Evolutionary conservation across 2,113 vertebrate genomes (phyloP).

Genomic region (Myrmophylax atrothorax): DNA sequence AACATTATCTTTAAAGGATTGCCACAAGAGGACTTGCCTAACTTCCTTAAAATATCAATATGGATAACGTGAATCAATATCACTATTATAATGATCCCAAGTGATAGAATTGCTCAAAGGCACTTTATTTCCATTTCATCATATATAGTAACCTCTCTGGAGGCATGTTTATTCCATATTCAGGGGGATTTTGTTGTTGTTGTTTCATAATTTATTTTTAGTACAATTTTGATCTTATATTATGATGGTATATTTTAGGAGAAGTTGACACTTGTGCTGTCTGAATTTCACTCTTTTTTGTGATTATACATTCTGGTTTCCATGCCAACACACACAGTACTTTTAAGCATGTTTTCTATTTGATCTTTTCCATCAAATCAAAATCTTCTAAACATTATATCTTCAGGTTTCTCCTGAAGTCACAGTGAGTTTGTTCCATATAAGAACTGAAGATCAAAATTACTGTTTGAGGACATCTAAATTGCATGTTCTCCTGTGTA

Average conservation of each 20-base stretch:
- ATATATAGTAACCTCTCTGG: neutral
- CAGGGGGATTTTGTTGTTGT: neutral
- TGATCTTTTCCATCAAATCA: neutral
- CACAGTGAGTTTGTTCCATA: neutral
- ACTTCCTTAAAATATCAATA: neutral
- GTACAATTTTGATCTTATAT: neutral
- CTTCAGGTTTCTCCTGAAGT: neutral
- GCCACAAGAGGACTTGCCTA: neutral
- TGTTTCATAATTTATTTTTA: neutral
- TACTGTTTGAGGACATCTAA: neutral
- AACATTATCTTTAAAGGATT: neutral
- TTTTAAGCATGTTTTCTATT: neutral
- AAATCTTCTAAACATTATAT: neutral
- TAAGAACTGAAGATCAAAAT: neutral
- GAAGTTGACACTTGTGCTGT: neutral
- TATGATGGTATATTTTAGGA: neutral
- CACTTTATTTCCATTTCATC: neutral
- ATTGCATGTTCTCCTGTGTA: neutral
- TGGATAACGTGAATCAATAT: neutral
- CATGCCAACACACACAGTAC: neutral
- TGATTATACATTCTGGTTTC: neutral
- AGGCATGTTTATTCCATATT: neutral
- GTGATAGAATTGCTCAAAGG: neutral
- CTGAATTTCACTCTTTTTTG: neutral
- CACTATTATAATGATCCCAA: neutral